Evolutionary conservation across 2,113 vertebrate genomes (phyloP).

Genomic region (Cathartes aura): DNA sequence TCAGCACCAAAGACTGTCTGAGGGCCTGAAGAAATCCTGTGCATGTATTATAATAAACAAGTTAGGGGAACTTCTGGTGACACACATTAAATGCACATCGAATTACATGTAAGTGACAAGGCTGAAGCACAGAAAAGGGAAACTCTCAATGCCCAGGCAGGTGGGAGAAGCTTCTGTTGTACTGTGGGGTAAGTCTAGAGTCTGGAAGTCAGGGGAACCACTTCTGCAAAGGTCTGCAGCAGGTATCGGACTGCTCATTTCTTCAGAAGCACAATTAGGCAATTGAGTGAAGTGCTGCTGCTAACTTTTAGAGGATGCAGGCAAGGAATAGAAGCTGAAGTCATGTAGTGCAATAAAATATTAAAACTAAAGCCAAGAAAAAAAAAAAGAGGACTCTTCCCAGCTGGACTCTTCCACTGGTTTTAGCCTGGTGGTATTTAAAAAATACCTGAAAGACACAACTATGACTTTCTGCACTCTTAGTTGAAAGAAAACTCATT

Average conservation of each 20-base stretch:
- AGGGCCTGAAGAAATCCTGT: not conserved
- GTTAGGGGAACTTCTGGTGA: not conserved
- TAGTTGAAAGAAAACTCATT: not conserved
- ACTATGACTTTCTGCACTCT: not conserved
- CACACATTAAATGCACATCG: not conserved
- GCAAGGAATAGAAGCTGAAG: not conserved
- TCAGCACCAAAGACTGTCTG: not conserved
- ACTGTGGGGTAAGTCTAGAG: not conserved
- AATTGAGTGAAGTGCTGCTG: not conserved
- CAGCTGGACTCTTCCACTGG: not conserved
- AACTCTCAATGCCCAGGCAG: not conserved
- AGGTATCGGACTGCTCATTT: rapidly evolving
- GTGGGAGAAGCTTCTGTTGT: not conserved
- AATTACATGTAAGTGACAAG: not conserved
- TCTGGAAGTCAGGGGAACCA: not conserved
- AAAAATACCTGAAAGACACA: not conserved
- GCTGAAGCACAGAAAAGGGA: not conserved
- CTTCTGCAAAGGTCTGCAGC: not conserved
- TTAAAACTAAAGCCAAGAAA: not conserved
- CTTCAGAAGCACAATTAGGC: not conserved
- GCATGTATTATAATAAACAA: not conserved
- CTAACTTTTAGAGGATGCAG: not conserved
- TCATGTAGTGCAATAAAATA: not conserved
- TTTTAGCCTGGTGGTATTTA: not conserved
- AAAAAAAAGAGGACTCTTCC: not conserved